Evolutionary conservation across 2,113 vertebrate genomes (phyloP), one percentile per base, ranked within the genome.

Genomic region (Ramphastos sulfuratus): DNA sequence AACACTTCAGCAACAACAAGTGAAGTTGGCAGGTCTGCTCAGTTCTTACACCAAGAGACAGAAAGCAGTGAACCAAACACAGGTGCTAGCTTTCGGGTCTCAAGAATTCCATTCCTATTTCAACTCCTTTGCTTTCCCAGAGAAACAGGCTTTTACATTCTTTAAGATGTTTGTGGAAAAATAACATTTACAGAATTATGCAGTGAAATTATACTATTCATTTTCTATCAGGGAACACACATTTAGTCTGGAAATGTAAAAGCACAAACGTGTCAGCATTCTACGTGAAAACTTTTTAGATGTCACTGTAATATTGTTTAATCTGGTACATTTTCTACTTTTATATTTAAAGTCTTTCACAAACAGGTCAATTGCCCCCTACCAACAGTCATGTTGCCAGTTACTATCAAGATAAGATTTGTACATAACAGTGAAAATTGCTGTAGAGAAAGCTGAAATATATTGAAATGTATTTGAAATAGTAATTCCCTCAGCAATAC

Each of bases 401-500:
- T 77, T 72, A 76, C 16, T 64, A 94, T 69, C n/a, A 83, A 25
- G 12, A 33, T n/a, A 78, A 92, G 84, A 86, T 71, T 94, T 95
- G 80, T 58, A 94, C 2, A 3, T n/a, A 79, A 86, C 70, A 79
- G 46, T 35, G 65, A 82, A 87, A 92, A 90, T 4, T 87, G 81
- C 84, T 96, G 66, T 15, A 82, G 7, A 94, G 91, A 91, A 97
- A 97, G 73, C 69, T 93, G 90, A 91, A 92, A 83, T 90, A 76
- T 75, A 92, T 48, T 72, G 80, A 91, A 95, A 88, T 1, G 1
- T 94, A 96, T 91, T 93, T 90, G 61, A 94, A 96, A 96, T 85
- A 81, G 8, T 76, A 89, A 94, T 87, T 92, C 76, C 79, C 92
- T 89, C 42, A 61, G 74, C 66, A 87, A 95, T 30, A 78, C 2